Base-by-base conservation (phyloP, 2,888 invertebrate genomes). In the Acleris emargana region DNA sequence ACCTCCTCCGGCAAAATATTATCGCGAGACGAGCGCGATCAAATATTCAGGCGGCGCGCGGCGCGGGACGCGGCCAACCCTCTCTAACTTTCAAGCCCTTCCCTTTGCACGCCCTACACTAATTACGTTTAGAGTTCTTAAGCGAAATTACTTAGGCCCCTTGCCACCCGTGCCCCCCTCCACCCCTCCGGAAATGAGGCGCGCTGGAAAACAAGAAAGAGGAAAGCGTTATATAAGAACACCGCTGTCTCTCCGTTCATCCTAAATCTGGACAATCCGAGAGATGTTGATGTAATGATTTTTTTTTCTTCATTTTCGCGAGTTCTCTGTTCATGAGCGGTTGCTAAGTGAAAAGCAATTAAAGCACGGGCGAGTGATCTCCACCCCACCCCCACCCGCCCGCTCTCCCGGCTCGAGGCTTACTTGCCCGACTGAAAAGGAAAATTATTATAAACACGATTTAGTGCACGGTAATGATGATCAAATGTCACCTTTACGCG, bases 61-160 rank as follows among this genome's bases (percentile, higher is more conserved):
- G 83, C 78, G 80, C 84, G 83, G 84, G 84, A 83, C 82, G 85
- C 89, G 60, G 51, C 55, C 66, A 94, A 94, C 94, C 94, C 94
- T 94, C 94, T 94, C 94, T 87, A 90, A 91, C 82, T 93, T 92
- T 93, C 93, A 93, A 93, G 93, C 93, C 93, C 93, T 93, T 93
- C 93, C 93, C 93, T 92, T 91, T 90, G 93, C 93, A 91, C 93
- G 93, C 93, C 93, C 93, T 91, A 91, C 93, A 93, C 94, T 94
- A 94, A 94, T 94, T 94, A 94, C 94, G 94, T 94, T 94, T 94
- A 94, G 94, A 93, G 94, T 94, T 94, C 94, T 94, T 94, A 94
- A 94, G 93, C 93, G 93, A 94, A 94, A 94, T 94, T 94, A 94
- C 94, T 94, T 94, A 94, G 94, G 91, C 94, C 93, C 91, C 91